A percentile compares a stretch with the other conserved stretches of the same genome.
Evolutionary conservation across 2,113 vertebrate genomes (phyloP).

Genomic region (Siniperca chuatsi): DNA sequence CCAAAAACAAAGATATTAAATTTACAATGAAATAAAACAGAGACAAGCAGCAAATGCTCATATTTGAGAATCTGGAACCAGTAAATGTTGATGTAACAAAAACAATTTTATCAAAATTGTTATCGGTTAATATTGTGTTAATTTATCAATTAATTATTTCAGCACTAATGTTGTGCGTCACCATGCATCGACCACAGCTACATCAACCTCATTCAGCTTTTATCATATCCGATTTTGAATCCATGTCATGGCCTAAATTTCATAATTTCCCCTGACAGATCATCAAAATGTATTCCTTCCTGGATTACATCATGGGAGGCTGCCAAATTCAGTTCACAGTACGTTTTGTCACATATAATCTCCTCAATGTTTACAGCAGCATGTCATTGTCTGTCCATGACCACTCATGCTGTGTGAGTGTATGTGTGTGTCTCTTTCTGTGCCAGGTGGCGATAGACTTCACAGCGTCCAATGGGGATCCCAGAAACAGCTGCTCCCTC

Average conservation of each 20-base stretch:
- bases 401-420: slow-evolving; percentile 9
- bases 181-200: not conserved
- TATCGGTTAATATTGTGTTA: not conserved
- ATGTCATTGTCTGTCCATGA: slow-evolving; percentile 25
- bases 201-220: not conserved
- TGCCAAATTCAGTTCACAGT: slow-evolving; percentile 99
- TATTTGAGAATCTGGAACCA: not conserved
- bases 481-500: slow-evolving; percentile 98
- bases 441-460: slow-evolving; percentile 98
- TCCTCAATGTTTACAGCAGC: slow-evolving; percentile 41
- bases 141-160: not conserved
- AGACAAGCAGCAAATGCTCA: not conserved
- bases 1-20: not conserved
- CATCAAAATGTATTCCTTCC: slow-evolving; percentile 99
- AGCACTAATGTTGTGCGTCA: not conserved
- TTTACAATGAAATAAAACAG: not conserved
- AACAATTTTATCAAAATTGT: not conserved
- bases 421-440: slow-evolving; percentile 34
- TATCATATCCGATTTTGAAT: not conserved
- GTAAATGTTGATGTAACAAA: not conserved
- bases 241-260: slow-evolving; percentile 24
- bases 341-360: slow-evolving; percentile 76
- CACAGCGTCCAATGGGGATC: slow-evolving; percentile 97
- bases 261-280: slow-evolving; percentile 84
- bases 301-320: slow-evolving; percentile 99